Evolutionary conservation across 2,888 invertebrate genomes (phyloP), one percentile per base, ranked within the genome.

Genomic region (Melangyna quadrimaculata): DNA sequence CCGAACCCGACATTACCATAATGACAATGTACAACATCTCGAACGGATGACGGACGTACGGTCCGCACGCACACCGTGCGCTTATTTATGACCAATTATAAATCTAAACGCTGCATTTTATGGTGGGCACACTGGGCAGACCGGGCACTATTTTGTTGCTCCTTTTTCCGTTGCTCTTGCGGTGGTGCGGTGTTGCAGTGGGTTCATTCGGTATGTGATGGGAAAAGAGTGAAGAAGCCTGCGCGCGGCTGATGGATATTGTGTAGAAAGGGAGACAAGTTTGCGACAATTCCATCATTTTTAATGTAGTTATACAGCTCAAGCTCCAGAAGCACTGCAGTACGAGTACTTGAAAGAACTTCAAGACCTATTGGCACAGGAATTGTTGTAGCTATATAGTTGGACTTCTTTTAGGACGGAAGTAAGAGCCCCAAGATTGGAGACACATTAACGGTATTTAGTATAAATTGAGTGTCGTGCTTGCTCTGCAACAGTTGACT

Each of bases 1-100:
- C 70, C 73, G 35, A 55, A 51, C 81, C 77, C 81, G 86, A 86
- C 86, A 86, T 86, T 86, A 86, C 86, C 86, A 86, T 86, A 86
- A 86, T 86, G 80, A 86, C 86, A 86, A 86, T 86, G 86, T 86
- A 86, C 81, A 86, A 86, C 86, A 86, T 86, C 86, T 86, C 81
- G 86, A 86, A 81, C 81, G 86, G 86, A 86, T 86, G 86, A 86
- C 86, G 86, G 86, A 86, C 86, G 86, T 86, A 81, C 37, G 86
- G 77, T 86, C 81, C 73, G 81, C 86, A 86, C 86, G 86, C 86
- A 86, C 86, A 86, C 86, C 81, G 86, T 86, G 63, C 81, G 86
- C 86, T 86, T 86, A 86, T 86, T 81, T 86, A 86, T 80, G 86
- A 86, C 81, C 86, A 86, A 86, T 86, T 86, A 86, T 86, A 86